Evolutionary conservation across 2,888 invertebrate genomes (phyloP).

Genomic region (Mesoligia furuncula): DNA sequence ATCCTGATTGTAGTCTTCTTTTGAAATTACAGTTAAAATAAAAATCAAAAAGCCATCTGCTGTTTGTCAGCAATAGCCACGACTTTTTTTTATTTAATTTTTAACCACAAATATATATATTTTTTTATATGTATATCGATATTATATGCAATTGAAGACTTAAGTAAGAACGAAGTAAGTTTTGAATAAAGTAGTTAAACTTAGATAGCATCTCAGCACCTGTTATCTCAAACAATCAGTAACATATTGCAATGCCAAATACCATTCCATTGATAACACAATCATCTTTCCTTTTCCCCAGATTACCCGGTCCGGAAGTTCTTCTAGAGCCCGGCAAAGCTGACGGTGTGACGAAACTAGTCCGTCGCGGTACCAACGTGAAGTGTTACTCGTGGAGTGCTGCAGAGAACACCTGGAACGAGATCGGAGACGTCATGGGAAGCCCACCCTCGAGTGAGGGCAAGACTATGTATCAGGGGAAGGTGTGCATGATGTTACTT

Average conservation of each 20-base stretch:
- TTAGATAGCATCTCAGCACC: background rate
- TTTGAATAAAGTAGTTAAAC: too few species aligned
- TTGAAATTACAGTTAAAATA: background rate
- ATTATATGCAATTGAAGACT: too few species aligned
- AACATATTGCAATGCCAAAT: background rate
- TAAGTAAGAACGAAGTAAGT: too few species aligned
- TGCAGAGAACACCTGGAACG: conserved; percentile 93
- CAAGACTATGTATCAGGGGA: conserved; percentile 95
- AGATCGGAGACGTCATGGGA: conserved; percentile 97
- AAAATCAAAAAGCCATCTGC: background rate
- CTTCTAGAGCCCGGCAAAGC: conserved; percentile 94
- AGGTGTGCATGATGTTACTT: conserved; percentile 83
- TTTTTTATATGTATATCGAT: too few species aligned
- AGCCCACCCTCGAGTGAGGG: conserved; percentile 93
- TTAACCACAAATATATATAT: too few species aligned
- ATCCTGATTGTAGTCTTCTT: background rate
- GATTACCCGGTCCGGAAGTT: conserved; percentile 95
- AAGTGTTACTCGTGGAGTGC: conserved; percentile 95
- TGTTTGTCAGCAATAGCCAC: background rate
- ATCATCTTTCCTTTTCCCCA: conserved; percentile 71
- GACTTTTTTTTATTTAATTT: too few species aligned
- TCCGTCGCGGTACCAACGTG: conserved; percentile 93
- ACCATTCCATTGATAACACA: background rate
- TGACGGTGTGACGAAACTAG: conserved; percentile 96
- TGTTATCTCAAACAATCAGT: background rate